Conservation (phyloP, 2,797 vertebrate genomes). For the Eulemur mongoz region DNA sequence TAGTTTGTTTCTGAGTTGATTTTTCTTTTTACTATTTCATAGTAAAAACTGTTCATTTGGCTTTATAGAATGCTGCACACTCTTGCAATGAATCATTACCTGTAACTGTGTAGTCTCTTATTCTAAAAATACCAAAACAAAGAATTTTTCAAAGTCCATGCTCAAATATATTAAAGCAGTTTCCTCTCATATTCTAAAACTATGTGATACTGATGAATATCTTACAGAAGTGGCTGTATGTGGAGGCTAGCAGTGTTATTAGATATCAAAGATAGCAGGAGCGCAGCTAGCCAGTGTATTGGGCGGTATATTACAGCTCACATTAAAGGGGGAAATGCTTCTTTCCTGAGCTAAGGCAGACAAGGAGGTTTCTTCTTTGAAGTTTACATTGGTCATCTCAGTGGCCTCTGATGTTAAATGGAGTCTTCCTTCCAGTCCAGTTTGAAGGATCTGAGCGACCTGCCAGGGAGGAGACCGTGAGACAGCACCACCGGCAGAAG, state of each 20-base stretch:
- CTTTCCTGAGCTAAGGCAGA: neutral
- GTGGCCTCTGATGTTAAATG: slow-evolving; percentile 3
- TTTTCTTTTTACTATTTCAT: neutral
- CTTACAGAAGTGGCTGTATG: fast-evolving
- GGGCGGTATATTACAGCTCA: neutral
- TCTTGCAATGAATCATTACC: neutral
- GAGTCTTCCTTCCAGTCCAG: slow-evolving; percentile 88
- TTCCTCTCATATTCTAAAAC: neutral
- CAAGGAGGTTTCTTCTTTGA: neutral
- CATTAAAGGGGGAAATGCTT: no score
- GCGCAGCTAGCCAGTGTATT: neutral
- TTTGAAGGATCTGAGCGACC: slow-evolving; percentile 91
- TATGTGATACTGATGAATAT: no score
- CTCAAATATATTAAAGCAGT: neutral
- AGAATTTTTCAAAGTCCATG: neutral
- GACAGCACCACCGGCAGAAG: slow-evolving; percentile 90
- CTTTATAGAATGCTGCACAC: neutral
- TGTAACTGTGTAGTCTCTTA: neutral
- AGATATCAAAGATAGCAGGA: neutral
- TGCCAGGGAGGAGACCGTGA: slow-evolving; percentile 86
- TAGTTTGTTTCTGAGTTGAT: neutral
- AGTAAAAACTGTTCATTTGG: neutral
- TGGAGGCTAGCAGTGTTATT: neutral
- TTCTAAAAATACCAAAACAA: neutral
- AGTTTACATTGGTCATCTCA: fast-evolving